Conservation (phyloP, 2,113 vertebrate species). For the Dolichotis patagonum region DNA sequence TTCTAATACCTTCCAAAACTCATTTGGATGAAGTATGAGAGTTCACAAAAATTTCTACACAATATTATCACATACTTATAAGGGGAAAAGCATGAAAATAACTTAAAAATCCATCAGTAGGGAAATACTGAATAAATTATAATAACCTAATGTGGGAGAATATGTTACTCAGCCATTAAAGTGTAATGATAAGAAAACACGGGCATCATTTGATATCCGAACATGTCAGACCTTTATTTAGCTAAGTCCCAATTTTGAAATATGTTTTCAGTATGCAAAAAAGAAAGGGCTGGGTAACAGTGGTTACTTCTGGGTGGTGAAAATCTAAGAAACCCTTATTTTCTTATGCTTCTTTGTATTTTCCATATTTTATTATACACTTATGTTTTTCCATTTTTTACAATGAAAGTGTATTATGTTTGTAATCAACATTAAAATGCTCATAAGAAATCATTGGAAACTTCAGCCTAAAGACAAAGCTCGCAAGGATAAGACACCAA, state of each 20-base stretch:
- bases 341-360: conserved; percentile 11
- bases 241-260: conserved; percentile 22
- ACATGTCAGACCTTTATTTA: conserved; percentile 46
- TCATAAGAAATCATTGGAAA: background rate
- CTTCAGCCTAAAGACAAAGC: background rate
- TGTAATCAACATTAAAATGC: conserved; percentile 11
- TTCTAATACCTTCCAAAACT: conserved; percentile 48
- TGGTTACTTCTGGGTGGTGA: background rate
- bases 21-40: background rate
- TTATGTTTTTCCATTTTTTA: conserved; percentile 17
- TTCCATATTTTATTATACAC: background rate
- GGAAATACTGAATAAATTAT: conserved; percentile 27
- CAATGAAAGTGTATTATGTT: background rate
- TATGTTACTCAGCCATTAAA: conserved; percentile 32
- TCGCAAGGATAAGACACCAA: conserved; percentile 29
- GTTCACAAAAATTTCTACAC: conserved; percentile 3
- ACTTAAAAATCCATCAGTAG: background rate
- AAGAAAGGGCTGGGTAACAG: background rate
- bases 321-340: conserved; percentile 24
- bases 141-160: conserved; percentile 16
- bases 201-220: background rate
- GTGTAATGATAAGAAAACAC: conserved; percentile 48
- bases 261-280: background rate
- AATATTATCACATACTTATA: background rate
- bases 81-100: conserved; percentile 20